These are phyloP conservation scores for Uria lomvia DNA, from an alignment of 2,113 vertebrate species.

Conservation along the genomic window DNA sequence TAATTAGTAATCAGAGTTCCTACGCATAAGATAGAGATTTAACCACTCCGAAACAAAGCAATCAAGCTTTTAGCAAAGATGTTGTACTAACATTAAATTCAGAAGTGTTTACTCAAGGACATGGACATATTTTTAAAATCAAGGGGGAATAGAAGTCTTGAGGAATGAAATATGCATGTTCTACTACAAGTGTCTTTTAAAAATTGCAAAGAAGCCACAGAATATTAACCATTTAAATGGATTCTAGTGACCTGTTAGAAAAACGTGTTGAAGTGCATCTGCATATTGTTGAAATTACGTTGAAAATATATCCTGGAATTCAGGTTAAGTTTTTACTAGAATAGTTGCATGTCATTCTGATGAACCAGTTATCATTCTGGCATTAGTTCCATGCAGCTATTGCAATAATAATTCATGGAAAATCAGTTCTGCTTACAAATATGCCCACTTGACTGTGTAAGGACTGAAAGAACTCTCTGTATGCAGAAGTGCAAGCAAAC, in stretches of 20 bases:
- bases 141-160: neutral
- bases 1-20: constrained; percentile 17
- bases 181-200: neutral
- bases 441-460: neutral
- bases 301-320: neutral
- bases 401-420: neutral
- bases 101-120: constrained; percentile 17
- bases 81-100: neutral
- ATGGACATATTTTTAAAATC: neutral
- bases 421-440: neutral
- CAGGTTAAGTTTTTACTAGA: neutral
- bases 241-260: neutral
- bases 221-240: constrained; percentile 21
- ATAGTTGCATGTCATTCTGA: neutral
- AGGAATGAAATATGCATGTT: constrained; percentile 12
- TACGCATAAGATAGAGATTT: neutral
- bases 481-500: neutral
- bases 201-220: neutral
- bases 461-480: neutral
- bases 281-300: neutral
- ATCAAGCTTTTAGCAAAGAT: constrained; percentile 16
- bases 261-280: neutral
- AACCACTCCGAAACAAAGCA: constrained; percentile 13
- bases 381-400: neutral
- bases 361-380: neutral